Conservation (phyloP, 1,140 invertebrate genomes). For the Nasonia vitripennis region DNA sequence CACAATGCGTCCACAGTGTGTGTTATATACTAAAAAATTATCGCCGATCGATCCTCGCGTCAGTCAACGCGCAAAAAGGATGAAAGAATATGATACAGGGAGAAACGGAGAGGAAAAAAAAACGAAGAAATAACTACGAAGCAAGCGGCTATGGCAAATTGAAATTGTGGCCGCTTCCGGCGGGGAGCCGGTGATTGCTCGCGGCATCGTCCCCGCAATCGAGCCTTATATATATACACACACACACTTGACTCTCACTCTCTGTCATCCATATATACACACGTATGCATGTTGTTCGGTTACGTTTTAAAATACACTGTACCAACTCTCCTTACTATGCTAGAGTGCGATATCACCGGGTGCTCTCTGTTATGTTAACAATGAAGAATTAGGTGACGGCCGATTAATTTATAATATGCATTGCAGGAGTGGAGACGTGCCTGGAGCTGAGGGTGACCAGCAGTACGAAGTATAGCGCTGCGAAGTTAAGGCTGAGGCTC, state of each 20-base stretch:
- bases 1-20: too few species aligned
- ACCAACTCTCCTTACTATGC: not conserved
- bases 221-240: slow-evolving; percentile 29
- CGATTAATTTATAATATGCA: not conserved
- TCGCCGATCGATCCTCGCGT: not conserved
- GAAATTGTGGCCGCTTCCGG: slow-evolving; percentile 73
- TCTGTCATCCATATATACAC: not conserved
- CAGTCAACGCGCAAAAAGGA: not conserved
- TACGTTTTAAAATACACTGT: not conserved
- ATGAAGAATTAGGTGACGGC: not conserved
- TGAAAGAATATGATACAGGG: not conserved
- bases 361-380: too few species aligned
- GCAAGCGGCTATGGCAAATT: slow-evolving; percentile 61
- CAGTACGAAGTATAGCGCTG: slow-evolving; percentile 64
- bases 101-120: not conserved
- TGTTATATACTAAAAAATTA: too few species aligned
- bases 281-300: not conserved
- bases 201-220: slow-evolving; percentile 20
- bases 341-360: not conserved
- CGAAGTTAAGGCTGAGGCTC: slow-evolving; percentile 74
- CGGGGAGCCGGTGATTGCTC: slow-evolving; percentile 56
- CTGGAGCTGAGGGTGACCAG: slow-evolving; percentile 68
- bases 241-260: not conserved
- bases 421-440: slow-evolving; percentile 67
- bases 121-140: not conserved